These are phyloP conservation scores for Tachina fera DNA, from an alignment of 2,888 invertebrate genomes.

Conservation along the genomic window DNA sequence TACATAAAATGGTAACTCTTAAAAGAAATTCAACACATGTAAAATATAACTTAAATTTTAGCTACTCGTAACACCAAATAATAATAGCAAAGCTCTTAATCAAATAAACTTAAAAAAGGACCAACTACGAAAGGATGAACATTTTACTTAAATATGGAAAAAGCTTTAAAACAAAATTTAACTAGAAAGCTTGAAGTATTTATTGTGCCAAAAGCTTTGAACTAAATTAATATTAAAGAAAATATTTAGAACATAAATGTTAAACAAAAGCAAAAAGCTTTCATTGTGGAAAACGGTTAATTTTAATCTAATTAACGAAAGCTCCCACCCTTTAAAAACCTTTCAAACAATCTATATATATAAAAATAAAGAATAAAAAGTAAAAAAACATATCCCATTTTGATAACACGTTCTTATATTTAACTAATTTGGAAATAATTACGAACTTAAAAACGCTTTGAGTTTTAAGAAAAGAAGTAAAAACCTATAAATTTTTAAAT, in stretches of 20 bases:
- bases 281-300: constrained; percentile 37
- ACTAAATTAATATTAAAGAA: constrained; percentile 1
- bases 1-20: constrained; percentile 4
- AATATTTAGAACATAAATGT: constrained; percentile 23
- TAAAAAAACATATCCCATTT: constrained; percentile 49
- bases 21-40: neutral
- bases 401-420: neutral
- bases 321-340: constrained; percentile 41
- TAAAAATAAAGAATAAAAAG: constrained; percentile 1
- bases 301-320: constrained; percentile 11
- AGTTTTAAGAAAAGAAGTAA: constrained; percentile 27
- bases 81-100: neutral
- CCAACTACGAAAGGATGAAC: constrained; percentile 26
- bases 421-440: constrained; percentile 24
- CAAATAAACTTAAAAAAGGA: constrained; percentile 26
- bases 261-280: constrained; percentile 1
- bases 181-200: neutral
- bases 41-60: neutral
- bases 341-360: constrained; percentile 24
- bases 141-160: constrained; percentile 1
- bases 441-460: constrained; percentile 24
- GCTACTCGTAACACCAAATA: constrained; percentile 13
- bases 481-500: constrained; percentile 76
- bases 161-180: constrained; percentile 30
- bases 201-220: constrained; percentile 8